Evolutionary conservation across 1,140 invertebrate genomes (phyloP).

Genomic region (Elymnias hypermnestra): DNA sequence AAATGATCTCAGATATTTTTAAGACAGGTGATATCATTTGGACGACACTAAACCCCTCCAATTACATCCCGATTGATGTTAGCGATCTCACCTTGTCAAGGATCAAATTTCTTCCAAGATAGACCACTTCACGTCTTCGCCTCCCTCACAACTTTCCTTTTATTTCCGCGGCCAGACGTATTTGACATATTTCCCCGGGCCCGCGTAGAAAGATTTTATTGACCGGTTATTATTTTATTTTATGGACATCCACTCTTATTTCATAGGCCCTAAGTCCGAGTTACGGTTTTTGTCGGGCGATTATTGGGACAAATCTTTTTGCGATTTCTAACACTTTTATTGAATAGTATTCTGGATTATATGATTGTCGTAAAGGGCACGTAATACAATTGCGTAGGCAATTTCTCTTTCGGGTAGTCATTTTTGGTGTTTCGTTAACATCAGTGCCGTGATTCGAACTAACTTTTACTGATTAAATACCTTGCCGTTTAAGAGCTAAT

Average conservation of each 20-base stretch:
- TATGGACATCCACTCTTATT: conserved; percentile 70
- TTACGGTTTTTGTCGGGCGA: conserved; percentile 60
- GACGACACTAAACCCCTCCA: conserved; percentile 52
- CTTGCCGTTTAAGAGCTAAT: no score
- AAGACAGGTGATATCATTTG: conserved; percentile 41
- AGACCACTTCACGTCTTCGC: conserved; percentile 47
- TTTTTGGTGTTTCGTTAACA: conserved; percentile 5
- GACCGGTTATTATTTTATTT: conserved; percentile 73
- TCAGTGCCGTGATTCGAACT: no score
- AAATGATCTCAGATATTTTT: conserved; percentile 31
- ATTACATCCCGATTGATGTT: conserved; percentile 65
- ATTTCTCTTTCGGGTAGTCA: conserved; percentile 19
- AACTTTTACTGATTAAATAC: no score
- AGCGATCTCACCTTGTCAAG: conserved; percentile 47
- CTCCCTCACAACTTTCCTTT: conserved; percentile 43
- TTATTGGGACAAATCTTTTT: conserved; percentile 62
- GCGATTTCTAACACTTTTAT: conserved; percentile 57
- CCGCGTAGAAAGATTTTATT: conserved; percentile 61
- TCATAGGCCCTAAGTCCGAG: conserved; percentile 58
- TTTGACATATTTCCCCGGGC: conserved; percentile 64
- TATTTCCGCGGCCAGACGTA: conserved; percentile 45
- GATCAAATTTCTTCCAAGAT: conserved; percentile 55
- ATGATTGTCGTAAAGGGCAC: conserved; percentile 42
- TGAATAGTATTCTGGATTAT: conserved; percentile 56
- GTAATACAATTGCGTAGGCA: conserved; percentile 29